Conservation (phyloP, 2,113 vertebrate genomes). For the Alosa alosa region DNA sequence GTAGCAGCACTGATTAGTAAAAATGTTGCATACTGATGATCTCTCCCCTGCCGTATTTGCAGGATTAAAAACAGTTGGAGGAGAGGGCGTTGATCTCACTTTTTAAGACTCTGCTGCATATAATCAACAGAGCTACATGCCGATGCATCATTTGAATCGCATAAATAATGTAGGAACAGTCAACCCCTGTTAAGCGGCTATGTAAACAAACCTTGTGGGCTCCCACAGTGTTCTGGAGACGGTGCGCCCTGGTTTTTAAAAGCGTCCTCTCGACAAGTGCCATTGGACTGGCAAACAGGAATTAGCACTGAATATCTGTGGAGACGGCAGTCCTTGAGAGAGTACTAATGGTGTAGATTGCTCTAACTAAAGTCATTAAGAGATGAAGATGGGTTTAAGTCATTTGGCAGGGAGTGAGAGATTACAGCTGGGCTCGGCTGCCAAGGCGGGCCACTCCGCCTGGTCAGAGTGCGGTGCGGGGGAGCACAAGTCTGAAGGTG, state of each 20-base stretch:
- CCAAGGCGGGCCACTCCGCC: neutral
- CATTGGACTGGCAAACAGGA: neutral
- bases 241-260: neutral
- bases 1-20: neutral
- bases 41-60: neutral
- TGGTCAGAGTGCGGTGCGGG: neutral
- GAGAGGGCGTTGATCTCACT: neutral
- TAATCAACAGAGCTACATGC: neutral
- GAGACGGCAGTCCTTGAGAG: constrained; percentile 20
- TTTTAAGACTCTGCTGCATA: neutral
- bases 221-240: neutral
- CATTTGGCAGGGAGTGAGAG: constrained; percentile 3
- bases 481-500: neutral
- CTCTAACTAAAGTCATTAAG: constrained; percentile 5
- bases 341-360: constrained; percentile 1
- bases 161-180: neutral
- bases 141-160: neutral
- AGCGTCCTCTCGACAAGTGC: neutral
- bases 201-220: neutral
- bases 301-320: constrained; percentile 17
- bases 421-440: neutral
- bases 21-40: neutral
- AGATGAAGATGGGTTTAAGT: constrained; percentile 3
- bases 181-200: neutral
- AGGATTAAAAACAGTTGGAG: neutral